Evolutionary conservation across 2,113 vertebrate genomes (phyloP), one percentile per base, ranked within the genome.

Genomic region (Gallinago undulata): DNA sequence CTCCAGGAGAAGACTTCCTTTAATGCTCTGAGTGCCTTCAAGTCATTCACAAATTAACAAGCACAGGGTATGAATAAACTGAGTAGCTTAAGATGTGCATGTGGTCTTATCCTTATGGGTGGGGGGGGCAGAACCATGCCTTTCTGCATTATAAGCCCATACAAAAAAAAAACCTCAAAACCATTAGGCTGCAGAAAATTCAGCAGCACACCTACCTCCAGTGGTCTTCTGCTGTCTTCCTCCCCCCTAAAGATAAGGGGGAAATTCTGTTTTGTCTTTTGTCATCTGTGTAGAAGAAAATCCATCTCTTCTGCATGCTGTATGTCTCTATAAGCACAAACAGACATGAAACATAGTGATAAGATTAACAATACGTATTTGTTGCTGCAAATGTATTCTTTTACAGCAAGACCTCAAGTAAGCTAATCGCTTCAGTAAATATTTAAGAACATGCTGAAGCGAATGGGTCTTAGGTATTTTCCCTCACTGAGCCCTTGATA

Each of bases 11-110:
- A 94, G 83, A 68, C 43, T 90, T 78, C 16, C 69, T 96, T 96
- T 89, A 84, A 92, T 89, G 57, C 45, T 88, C 45, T 14, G 24
- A 56, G 73, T 84, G 48, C 64, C 92, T 94, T 84, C 73, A 84
- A 96, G 80, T 93, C 39, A 90, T 84, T 87, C 77, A 79, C 67
- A 90, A 96, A 84, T 90, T 94, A 94, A 78, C 43, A 73, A 81
- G 73, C 21, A 75, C n/a, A 27, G 14, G 60, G 57, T 41, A 79
- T 62, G 83, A 90, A 93, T 37, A 91, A 94, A 93, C 64, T 75
- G 79, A 81, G 45, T 70, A 84, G 39, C 35, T 94, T 57, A 84
- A 81, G 68, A 78, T 35, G 39, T 45, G 72, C 53, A 75, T 43
- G 51, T 68, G 21, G 63, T 89, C 75, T 62, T 43, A 35, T 6